Conservation (phyloP, 2,797 vertebrate genomes). For the Crypturellus tataupa region DNA sequence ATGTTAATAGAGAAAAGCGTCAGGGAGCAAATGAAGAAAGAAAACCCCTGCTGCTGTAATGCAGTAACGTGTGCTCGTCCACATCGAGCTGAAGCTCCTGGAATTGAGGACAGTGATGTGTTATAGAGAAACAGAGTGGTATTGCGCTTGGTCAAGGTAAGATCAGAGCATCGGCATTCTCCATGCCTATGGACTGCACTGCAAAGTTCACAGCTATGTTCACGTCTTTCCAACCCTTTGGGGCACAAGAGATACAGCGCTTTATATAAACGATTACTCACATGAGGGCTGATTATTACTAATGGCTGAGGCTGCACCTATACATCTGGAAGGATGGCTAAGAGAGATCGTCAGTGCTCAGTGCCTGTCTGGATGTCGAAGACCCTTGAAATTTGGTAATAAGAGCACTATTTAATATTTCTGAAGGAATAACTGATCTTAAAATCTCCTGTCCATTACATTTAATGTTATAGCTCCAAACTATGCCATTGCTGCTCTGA, state of each 20-base stretch:
- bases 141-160: neutral
- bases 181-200: neutral
- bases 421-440: neutral
- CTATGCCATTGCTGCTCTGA: fast-evolving
- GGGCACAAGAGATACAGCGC: neutral
- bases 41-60: neutral
- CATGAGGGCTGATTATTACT: neutral
- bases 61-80: neutral
- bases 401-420: neutral
- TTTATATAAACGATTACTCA: neutral
- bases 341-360: neutral
- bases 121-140: neutral
- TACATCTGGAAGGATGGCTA: neutral
- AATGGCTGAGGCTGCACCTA: neutral
- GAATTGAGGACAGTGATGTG: neutral
- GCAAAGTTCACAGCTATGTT: neutral
- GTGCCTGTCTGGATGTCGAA: neutral
- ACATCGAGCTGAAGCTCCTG: neutral
- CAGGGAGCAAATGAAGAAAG: neutral
- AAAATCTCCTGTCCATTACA: neutral
- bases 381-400: neutral
- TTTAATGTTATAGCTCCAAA: neutral
- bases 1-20: neutral
- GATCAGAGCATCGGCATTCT: neutral
- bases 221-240: neutral